These are phyloP conservation scores for Nebria ingens DNA, from an alignment of 1,140 invertebrate species.

Conservation along the genomic window DNA sequence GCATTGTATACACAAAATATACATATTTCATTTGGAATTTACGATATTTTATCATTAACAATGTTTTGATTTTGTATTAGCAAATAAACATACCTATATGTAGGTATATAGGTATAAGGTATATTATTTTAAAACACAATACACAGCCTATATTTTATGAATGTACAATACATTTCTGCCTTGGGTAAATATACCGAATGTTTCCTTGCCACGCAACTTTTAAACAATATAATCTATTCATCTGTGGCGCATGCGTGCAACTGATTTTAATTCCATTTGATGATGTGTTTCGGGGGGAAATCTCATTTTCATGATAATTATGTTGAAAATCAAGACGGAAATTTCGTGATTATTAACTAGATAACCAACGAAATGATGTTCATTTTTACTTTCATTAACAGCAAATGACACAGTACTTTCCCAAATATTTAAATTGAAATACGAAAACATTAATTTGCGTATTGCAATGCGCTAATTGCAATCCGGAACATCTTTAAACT, in stretches of 20 bases:
- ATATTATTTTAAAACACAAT: background rate
- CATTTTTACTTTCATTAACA: no score
- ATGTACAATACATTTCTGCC: background rate
- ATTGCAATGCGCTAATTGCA: no score
- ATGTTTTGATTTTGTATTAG: no score
- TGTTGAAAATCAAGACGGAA: background rate
- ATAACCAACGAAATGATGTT: no score
- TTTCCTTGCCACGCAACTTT: slow-evolving; percentile 5
- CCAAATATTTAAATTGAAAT: background rate
- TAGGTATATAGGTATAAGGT: background rate
- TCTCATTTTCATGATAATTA: background rate
- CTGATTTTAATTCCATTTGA: background rate
- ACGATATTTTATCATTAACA: background rate
- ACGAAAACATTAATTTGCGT: background rate
- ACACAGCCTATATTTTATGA: background rate
- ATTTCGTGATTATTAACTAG: background rate
- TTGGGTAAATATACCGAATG: background rate
- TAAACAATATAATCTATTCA: background rate
- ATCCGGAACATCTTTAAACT: no score
- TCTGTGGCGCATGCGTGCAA: background rate
- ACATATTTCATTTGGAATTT: no score
- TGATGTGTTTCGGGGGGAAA: no score
- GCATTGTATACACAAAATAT: no score
- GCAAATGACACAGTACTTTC: no score
- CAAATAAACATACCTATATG: background rate